These are phyloP conservation scores for Stylophora pistillata DNA, from an alignment of 64 coral and sea anemone species.

Conservation along the genomic window DNA sequence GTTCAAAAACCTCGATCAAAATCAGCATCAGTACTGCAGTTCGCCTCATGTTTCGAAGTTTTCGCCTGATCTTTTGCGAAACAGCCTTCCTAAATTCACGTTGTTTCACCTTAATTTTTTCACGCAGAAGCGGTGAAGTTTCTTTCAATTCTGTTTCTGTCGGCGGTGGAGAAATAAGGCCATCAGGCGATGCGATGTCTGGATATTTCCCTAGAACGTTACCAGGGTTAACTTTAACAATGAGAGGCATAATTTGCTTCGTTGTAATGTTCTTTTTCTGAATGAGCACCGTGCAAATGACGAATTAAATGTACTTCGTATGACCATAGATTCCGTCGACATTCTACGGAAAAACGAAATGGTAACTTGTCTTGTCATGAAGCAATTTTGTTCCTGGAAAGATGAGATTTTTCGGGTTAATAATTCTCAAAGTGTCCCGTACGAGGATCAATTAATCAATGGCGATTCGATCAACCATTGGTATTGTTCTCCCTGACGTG, in stretches of 20 bases:
- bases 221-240: constrained; percentile 49
- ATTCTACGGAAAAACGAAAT: background rate
- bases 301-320: background rate
- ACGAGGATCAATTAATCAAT: background rate
- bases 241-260: constrained; percentile 57
- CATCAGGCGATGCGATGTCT: constrained; percentile 11
- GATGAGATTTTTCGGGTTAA: background rate
- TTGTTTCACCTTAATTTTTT: constrained; percentile 39
- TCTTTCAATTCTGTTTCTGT: constrained; percentile 17
- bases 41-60: constrained; percentile 67
- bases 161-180: background rate
- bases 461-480: background rate
- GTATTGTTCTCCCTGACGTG: background rate
- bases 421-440: background rate
- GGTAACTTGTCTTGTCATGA: background rate
- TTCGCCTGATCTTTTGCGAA: constrained; percentile 34
- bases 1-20: constrained; percentile 80
- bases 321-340: background rate
- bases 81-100: constrained; percentile 33
- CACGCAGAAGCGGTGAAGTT: constrained; percentile 27
- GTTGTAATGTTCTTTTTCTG: background rate
- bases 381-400: background rate
- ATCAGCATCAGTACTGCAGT: constrained; percentile 45
- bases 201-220: constrained; percentile 13
- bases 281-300: background rate